Base-by-base conservation (phyloP, 2,113 vertebrate species). In the Hypomesus transpacificus region DNA sequence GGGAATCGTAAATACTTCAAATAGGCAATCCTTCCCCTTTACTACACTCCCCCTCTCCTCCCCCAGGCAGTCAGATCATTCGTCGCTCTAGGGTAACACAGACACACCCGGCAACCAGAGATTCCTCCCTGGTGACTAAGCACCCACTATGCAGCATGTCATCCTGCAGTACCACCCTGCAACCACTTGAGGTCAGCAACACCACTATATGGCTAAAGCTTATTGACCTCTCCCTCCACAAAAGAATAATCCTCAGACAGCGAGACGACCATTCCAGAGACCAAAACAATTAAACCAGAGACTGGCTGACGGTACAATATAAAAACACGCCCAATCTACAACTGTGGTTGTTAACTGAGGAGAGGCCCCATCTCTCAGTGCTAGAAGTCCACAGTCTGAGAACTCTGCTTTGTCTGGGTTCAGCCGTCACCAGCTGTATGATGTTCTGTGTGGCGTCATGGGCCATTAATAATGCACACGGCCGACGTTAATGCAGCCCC, bases 91-190 rank as follows among this genome's bases (percentile, higher is more conserved):
- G 3, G 11, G 52, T 1, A 16, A 60, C 56, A 16, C 71, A 17
- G 73, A 84, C 82, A 79, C 56, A 39, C 83, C 83, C 69, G 57
- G 73, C 78, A 87, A 84, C 77, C 34, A 3, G 9, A 75, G 57
- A 89, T 87, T 82, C 79, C 77, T 87, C 82, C 76, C 76, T 65
- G 4, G 71, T 52, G 85, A 88, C 73, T 79, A 76, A 81, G 75
- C 66, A 14, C n/a, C 62, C 72, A 7, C 8, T 62, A 53, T 56
- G 53, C 13, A 11, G 51, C 18, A 52, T 20, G 21, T 8, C 0
- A 34, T 17, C 64, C 69, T 4, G 13, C 20, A 28, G 18, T 13
- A 14, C 22, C 64, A 22, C 1, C n/a, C 1, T 2, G 26, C 18
- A 26, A 9, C 69, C 72, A 75, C 70, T 1, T 56, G 69, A 73